phyloP scores from a whole-genome alignment of 1,140 invertebrate species.

The Listronotus bonariensis region DNA sequence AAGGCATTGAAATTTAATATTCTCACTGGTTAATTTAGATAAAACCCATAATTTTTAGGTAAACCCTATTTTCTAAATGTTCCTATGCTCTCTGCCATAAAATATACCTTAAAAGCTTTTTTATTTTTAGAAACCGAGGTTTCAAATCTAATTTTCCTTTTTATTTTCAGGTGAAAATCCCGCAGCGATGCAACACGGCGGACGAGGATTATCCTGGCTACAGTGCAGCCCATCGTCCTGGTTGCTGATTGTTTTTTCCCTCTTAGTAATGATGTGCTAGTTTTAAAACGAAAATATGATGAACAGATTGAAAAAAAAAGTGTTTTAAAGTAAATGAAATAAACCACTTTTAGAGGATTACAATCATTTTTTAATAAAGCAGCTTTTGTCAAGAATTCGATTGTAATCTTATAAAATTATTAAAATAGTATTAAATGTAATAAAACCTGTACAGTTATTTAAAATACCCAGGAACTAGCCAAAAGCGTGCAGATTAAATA shows the following conservation, averaged over 20 bases:
- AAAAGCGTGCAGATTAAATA: too few relatives aligned
- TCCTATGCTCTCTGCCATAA: too few relatives aligned
- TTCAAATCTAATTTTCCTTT: conserved; percentile 30
- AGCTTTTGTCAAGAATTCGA: too few relatives aligned
- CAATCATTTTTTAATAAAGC: neutral
- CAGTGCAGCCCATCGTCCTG: conserved; percentile 54
- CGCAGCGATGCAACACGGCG: conserved; percentile 65
- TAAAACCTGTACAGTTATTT: too few relatives aligned
- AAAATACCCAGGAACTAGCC: too few relatives aligned
- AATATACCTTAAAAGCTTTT: too few relatives aligned
- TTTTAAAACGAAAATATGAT: conserved; percentile 6
- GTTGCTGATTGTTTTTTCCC: conserved; percentile 43
- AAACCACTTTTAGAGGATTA: neutral
- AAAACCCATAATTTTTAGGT: too few relatives aligned
- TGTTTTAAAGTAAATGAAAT: neutral
- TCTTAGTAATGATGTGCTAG: conserved; percentile 43
- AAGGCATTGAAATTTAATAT: too few relatives aligned
- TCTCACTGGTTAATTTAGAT: too few relatives aligned
- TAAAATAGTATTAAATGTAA: neutral
- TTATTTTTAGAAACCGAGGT: neutral
- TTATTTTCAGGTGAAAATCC: conserved; percentile 62
- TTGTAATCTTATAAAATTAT: neutral
- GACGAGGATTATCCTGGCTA: conserved; percentile 60
- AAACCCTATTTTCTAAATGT: too few relatives aligned
- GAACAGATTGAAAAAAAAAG: neutral